Evolutionary conservation across 2,113 vertebrate genomes (phyloP).

Genomic region (Myiozetetes cayanensis): DNA sequence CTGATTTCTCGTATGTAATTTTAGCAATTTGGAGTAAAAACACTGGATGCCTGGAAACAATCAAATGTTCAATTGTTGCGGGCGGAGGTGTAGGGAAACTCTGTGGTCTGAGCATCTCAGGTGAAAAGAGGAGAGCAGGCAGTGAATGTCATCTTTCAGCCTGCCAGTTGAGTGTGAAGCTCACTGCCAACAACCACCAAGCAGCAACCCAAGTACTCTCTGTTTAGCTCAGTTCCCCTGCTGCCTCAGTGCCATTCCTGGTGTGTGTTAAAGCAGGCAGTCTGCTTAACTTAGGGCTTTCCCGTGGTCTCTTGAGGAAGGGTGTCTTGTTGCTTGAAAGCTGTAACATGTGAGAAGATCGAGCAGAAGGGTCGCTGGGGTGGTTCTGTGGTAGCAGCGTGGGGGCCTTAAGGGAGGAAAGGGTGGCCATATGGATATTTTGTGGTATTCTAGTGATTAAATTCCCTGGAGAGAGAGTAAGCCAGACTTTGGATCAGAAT

Average conservation of each 20-base stretch:
- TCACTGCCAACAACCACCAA: not conserved
- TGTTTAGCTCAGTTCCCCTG: not conserved
- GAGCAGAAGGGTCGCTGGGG: not conserved
- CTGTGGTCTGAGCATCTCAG: not conserved
- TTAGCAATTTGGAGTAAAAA: not conserved
- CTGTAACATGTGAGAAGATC: accelerated
- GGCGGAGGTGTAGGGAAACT: not conserved
- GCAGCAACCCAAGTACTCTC: accelerated
- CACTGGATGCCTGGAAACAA: not conserved
- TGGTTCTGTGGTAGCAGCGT: not conserved
- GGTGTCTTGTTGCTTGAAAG: accelerated
- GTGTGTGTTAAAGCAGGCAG: not conserved
- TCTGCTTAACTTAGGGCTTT: not conserved
- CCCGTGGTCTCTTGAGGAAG: not conserved
- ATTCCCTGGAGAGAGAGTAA: not conserved
- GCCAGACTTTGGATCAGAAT: not conserved
- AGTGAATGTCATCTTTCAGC: not conserved
- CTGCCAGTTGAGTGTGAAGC: not conserved
- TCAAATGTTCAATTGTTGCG: not conserved
- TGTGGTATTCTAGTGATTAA: not conserved
- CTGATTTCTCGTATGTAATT: not conserved
- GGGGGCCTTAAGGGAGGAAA: too few species aligned
- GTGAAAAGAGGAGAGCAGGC: not conserved
- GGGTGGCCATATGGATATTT: not conserved
- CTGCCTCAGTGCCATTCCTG: not conserved